A percentile compares a stretch with the other conserved stretches of the same genome.
phyloP scores from a whole-genome alignment of 1,140 invertebrate species.

The Galleria mellonella region DNA sequence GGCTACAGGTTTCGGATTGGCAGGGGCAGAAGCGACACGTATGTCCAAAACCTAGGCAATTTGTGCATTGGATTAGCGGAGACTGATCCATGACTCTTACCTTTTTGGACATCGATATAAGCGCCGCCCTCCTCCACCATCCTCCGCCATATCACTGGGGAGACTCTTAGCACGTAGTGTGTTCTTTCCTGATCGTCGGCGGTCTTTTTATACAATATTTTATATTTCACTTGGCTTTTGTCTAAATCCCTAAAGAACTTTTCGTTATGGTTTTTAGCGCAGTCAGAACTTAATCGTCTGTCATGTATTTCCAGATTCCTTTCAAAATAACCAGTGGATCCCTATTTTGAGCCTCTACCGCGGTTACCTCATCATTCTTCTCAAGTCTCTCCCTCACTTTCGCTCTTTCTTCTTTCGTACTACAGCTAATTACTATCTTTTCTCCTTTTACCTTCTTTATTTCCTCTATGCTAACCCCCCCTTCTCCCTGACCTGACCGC shows the following conservation, averaged over 20 bases:
- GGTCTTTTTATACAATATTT: not conserved
- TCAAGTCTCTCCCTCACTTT: conserved; percentile 9
- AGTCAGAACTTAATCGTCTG: conserved; percentile 13
- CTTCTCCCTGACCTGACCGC: too few relatives aligned
- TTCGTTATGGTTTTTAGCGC: conserved; percentile 12
- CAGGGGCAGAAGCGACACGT: conserved; percentile 3
- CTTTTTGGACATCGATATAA: conserved; percentile 12
- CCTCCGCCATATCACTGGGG: conserved; percentile 9
- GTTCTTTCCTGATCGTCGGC: conserved; percentile 7
- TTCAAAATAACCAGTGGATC: conserved; percentile 11
- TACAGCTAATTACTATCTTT: conserved; percentile 15
- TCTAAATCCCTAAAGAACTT: conserved; percentile 1
- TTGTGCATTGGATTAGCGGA: conserved; percentile 13
- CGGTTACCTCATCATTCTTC: not conserved
- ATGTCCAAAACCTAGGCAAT: conserved; percentile 17
- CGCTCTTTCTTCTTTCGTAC: conserved; percentile 5
- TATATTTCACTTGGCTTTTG: conserved; percentile 6
- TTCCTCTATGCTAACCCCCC: not conserved
- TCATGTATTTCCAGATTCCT: not conserved
- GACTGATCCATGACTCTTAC: conserved; percentile 12
- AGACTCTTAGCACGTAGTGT: conserved; percentile 7
- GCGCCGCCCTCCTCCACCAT: not conserved
- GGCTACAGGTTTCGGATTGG: conserved; percentile 1
- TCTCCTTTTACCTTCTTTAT: conserved; percentile 14
- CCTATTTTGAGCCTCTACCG: conserved; percentile 11